Percentiles rank a stretch among this genome's conserved stretches.
Evolutionary conservation across 1,140 invertebrate genomes (phyloP).

Genomic region (Caenorhabditis remanei): DNA sequence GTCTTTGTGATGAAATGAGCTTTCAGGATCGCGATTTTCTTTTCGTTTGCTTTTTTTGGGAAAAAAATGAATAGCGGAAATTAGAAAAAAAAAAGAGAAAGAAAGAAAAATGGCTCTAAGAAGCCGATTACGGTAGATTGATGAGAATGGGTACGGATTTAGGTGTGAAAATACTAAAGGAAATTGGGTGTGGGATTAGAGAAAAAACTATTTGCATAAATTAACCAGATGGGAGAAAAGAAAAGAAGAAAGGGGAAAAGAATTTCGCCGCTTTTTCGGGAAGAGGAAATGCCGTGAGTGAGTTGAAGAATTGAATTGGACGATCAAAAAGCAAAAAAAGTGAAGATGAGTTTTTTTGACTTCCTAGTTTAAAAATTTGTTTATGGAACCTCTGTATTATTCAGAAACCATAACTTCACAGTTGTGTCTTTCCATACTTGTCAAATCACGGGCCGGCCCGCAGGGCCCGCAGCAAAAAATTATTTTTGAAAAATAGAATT

Average conservation of each 20-base stretch:
- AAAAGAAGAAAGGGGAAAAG: neutral
- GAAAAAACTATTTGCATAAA: conserved; percentile 43
- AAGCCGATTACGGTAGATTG: conserved; percentile 23
- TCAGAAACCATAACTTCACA: too few relatives aligned
- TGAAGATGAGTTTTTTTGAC: neutral
- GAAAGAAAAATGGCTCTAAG: neutral
- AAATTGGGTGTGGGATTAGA: conserved; percentile 12
- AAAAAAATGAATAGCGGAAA: conserved; percentile 2
- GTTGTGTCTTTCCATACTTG: too few relatives aligned
- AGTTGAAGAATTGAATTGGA: neutral
- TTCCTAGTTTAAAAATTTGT: neutral
- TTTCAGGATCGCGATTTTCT: conserved; percentile 32
- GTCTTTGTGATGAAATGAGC: conserved; percentile 44
- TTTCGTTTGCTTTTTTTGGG: neutral
- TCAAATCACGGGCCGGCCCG: too few relatives aligned
- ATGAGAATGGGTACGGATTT: conserved; percentile 2
- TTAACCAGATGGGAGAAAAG: conserved; percentile 21
- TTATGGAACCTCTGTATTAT: too few relatives aligned
- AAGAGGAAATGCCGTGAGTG: neutral
- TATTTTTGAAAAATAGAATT: too few relatives aligned
- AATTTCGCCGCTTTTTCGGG: neutral
- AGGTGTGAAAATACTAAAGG: neutral
- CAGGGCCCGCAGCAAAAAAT: too few relatives aligned
- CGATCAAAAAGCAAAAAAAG: conserved; percentile 21
- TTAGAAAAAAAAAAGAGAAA: conserved; percentile 5